Conservation (phyloP, 2,797 vertebrate species). For the Tadarida brasiliensis region DNA sequence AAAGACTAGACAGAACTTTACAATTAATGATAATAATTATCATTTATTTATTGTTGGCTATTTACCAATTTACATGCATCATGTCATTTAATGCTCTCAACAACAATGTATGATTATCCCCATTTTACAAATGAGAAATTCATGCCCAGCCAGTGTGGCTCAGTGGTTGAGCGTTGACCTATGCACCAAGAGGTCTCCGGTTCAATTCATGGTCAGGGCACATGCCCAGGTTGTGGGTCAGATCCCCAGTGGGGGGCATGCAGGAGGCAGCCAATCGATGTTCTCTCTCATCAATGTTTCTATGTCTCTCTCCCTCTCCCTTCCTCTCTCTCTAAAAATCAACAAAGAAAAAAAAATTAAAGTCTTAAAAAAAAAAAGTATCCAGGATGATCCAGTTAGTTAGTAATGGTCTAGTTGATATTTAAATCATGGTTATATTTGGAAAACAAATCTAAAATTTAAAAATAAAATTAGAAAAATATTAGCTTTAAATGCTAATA, state of each 20-base stretch:
- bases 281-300: too few relatives aligned
- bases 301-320: too few relatives aligned
- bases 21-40: neutral
- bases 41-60: neutral
- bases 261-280: too few relatives aligned
- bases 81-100: neutral
- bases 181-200: too few relatives aligned
- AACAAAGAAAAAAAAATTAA: too few relatives aligned
- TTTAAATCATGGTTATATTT: conserved; percentile 19
- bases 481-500: neutral
- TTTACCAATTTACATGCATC: neutral
- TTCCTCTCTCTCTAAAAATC: too few relatives aligned
- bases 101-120: neutral
- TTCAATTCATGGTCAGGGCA: too few relatives aligned
- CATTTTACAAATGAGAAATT: neutral
- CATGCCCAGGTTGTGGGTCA: too few relatives aligned
- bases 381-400: neutral
- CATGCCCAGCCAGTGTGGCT: too few relatives aligned
- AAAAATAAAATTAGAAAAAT: conserved; percentile 46
- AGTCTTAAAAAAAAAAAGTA: neutral
- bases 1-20: neutral
- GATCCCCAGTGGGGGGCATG: too few relatives aligned
- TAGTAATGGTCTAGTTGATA: neutral
- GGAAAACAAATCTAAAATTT: neutral
- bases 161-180: too few relatives aligned